Percentiles rank a stretch among this genome's conserved stretches.
phyloP scores from a whole-genome alignment of 2,888 invertebrate species.

The Athripsodes cinereus region DNA sequence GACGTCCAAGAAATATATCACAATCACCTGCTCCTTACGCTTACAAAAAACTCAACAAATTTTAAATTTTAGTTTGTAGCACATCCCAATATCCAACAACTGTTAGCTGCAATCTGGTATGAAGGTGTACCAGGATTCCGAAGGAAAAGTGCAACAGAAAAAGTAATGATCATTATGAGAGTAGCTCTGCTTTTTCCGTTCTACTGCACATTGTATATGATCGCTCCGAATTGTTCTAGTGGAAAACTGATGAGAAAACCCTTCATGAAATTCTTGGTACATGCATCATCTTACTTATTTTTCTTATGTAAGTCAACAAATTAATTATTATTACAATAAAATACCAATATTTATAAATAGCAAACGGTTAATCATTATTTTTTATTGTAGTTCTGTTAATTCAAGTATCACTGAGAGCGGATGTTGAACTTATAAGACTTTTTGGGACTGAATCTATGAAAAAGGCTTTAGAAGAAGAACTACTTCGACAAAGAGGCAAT shows the following conservation, averaged over 20 bases:
- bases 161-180: conserved; percentile 64
- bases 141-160: conserved; percentile 67
- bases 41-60: too few species aligned
- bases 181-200: conserved; percentile 82
- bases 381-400: conserved; percentile 72
- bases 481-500: conserved; percentile 73
- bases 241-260: conserved; percentile 87
- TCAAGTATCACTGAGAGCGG: conserved; percentile 86
- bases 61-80: conserved; percentile 84
- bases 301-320: conserved; percentile 91
- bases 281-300: conserved; percentile 89
- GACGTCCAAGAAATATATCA: too few species aligned
- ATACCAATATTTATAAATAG: too few species aligned
- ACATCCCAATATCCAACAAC: conserved; percentile 92
- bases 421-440: conserved; percentile 65
- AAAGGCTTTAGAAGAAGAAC: conserved; percentile 54
- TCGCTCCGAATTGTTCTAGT: conserved; percentile 72
- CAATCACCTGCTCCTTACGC: too few species aligned
- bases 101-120: conserved; percentile 89
- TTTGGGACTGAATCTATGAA: conserved; percentile 68
- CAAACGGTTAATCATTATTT: too few species aligned
- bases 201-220: conserved; percentile 78
- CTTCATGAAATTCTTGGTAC: conserved; percentile 94
- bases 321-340: too few species aligned
- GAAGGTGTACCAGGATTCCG: conserved; percentile 93